phyloP scores from a whole-genome alignment of 2,797 vertebrate genomes.

The Epinephelus malabaricus region DNA sequence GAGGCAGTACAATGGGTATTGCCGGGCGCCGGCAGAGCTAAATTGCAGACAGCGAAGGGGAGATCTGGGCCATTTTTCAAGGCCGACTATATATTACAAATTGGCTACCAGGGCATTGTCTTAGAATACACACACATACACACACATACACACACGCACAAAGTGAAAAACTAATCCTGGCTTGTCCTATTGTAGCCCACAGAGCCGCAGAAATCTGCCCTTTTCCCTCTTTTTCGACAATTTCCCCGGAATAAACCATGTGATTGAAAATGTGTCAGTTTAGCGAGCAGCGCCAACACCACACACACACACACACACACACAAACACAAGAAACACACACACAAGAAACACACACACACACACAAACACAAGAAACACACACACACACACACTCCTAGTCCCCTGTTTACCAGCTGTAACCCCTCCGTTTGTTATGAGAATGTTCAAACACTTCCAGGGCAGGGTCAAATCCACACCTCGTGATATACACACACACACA shows the following conservation, averaged over 20 bases:
- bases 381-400: slow-evolving; percentile 18
- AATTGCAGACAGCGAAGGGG: slow-evolving; percentile 83
- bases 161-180: slow-evolving; percentile 84
- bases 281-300: slow-evolving; percentile 15
- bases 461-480: slow-evolving; percentile 40
- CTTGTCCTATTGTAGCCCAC: slow-evolving; percentile 75
- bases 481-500: neutral
- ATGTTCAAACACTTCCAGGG: slow-evolving; percentile 65
- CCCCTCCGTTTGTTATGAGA: slow-evolving; percentile 49
- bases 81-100: slow-evolving; percentile 85
- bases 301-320: slow-evolving; percentile 26
- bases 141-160: slow-evolving; percentile 41
- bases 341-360: neutral
- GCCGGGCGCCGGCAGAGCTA: slow-evolving; percentile 79
- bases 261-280: slow-evolving; percentile 87
- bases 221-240: slow-evolving; percentile 74
- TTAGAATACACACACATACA: slow-evolving; percentile 63
- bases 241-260: slow-evolving; percentile 81
- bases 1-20: slow-evolving; percentile 77
- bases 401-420: slow-evolving; percentile 49
- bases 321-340: neutral
- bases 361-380: neutral
- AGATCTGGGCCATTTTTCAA: slow-evolving; percentile 88
- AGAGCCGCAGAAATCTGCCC: slow-evolving; percentile 78
- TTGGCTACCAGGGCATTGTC: slow-evolving; percentile 81